Percentiles rank a stretch among this genome's conserved stretches.
These are phyloP conservation scores for Timema cristinae DNA, from an alignment of 2,888 invertebrate genomes.

Conservation along the genomic window DNA sequence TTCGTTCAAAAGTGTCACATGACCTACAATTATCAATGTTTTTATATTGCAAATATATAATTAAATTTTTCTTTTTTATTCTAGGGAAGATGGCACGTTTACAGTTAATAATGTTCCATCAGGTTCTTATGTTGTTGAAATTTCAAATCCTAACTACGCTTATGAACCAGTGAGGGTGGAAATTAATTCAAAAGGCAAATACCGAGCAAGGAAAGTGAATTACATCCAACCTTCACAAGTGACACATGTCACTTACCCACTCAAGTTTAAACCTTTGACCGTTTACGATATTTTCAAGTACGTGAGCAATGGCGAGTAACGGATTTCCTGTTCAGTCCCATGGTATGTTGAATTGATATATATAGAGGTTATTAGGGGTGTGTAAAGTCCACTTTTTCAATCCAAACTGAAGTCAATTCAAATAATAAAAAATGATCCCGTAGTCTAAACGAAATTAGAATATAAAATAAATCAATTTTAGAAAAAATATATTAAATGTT, in stretches of 20 bases:
- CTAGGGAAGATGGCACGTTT: slow-evolving; percentile 86
- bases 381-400: too few species aligned
- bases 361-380: too few species aligned
- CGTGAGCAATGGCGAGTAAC: slow-evolving; percentile 96
- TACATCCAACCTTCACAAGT: slow-evolving; percentile 89
- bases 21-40: background rate
- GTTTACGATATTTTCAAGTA: slow-evolving; percentile 83
- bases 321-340: slow-evolving; percentile 94
- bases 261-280: slow-evolving; percentile 82
- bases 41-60: slow-evolving; percentile 13
- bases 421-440: too few species aligned
- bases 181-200: slow-evolving; percentile 96
- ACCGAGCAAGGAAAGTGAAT: slow-evolving; percentile 90
- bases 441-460: too few species aligned
- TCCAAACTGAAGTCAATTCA: too few species aligned
- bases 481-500: too few species aligned
- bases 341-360: slow-evolving; percentile 53
- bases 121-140: slow-evolving; percentile 92
- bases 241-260: slow-evolving; percentile 86
- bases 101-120: slow-evolving; percentile 80
- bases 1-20: too few species aligned
- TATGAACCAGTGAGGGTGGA: slow-evolving; percentile 96
- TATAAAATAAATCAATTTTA: too few species aligned
- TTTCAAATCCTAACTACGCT: slow-evolving; percentile 82
- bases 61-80: slow-evolving; percentile 33